Base-by-base conservation (phyloP, 2,113 vertebrate genomes). In the Labeo rohita region DNA sequence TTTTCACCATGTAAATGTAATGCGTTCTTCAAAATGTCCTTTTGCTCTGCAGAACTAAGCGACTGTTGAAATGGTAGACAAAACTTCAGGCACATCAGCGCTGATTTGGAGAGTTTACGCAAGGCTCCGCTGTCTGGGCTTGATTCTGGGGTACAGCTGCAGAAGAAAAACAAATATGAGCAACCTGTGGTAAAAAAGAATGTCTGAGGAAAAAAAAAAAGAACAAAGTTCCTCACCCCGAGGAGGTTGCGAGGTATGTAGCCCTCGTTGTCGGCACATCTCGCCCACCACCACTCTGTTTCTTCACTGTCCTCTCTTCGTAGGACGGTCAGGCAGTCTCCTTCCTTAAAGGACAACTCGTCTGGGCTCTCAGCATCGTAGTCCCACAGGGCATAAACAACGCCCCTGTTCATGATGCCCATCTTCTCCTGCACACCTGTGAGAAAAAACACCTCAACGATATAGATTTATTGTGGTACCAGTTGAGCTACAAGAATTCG, bases 391-490 rank as follows among this genome's bases (percentile, higher is more conserved):
- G 95, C 96, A 9, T 98, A 99, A 56, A 99, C 97, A 88, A 98
- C 94, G 0, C 97, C 97, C 18, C 97, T 96, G 90, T 99, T 99
- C 98, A 99, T 99, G 76, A 98, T 96, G 0, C 98, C 98, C 97
- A 99, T 99, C 91, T 99, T 99, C 94, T 99, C 98, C 93, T 99
- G 98, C 9, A 99, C 98, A 0, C 98, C 98, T 99, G 82, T 13
- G 68, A 45, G 76, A 43, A 54, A 63, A 50, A 59, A 80, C 36
- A 77, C 6, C 75, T 81, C 85, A 50, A 45, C 28, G n/a, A 54
- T 43, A 36, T 36, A 9, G 1, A 36, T 76, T 54, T 56, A 54
- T 12, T 49, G 72, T 3, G 5, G 43, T 12, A 23, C 6, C 7
- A 1, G 5, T 36, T 43, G 13, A 34, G 1, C 7, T 63, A 21